These are phyloP conservation scores for Dasysyrphus tricinctus DNA, from an alignment of 2,888 invertebrate genomes.

Conservation along the genomic window DNA sequence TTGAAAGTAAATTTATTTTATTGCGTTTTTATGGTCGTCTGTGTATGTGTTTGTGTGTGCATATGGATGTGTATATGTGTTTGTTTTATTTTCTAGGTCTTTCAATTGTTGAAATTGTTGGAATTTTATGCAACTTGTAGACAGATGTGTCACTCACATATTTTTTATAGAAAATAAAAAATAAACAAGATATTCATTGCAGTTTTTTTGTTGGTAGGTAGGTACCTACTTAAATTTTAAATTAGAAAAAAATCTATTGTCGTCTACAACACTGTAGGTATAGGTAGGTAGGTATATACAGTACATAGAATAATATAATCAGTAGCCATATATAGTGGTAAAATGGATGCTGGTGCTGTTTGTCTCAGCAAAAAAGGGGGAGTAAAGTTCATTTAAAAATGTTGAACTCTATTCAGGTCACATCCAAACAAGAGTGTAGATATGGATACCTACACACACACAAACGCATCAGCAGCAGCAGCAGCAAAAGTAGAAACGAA, in stretches of 20 bases:
- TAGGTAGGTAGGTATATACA: not conserved
- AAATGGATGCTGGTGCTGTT: constrained; percentile 30
- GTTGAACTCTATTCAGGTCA: constrained; percentile 83
- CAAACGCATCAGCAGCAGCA: no score
- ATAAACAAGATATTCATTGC: constrained; percentile 4
- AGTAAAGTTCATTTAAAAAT: constrained; percentile 69
- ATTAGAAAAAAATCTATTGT: constrained; percentile 44
- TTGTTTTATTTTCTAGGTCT: constrained; percentile 71
- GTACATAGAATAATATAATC: not conserved
- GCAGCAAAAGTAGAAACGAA: constrained; percentile 67
- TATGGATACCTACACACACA: constrained; percentile 5
- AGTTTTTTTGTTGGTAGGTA: not conserved
- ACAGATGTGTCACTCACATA: constrained; percentile 72
- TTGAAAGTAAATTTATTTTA: constrained; percentile 80
- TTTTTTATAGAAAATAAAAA: constrained; percentile 11
- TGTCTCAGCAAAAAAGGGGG: constrained; percentile 37
- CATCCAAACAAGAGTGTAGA: constrained; percentile 80
- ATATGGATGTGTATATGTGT: constrained; percentile 8
- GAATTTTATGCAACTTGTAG: constrained; percentile 74
- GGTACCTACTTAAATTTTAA: constrained; percentile 33
- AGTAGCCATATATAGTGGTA: not conserved
- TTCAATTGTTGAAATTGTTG: constrained; percentile 74
- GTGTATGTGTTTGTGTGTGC: constrained; percentile 21
- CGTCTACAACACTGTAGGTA: constrained; percentile 1
- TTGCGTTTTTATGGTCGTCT: constrained; percentile 40